These are phyloP conservation scores for Heteractis magnifica DNA, from an alignment of 92 coral and sea anemone species.

Conservation along the genomic window DNA sequence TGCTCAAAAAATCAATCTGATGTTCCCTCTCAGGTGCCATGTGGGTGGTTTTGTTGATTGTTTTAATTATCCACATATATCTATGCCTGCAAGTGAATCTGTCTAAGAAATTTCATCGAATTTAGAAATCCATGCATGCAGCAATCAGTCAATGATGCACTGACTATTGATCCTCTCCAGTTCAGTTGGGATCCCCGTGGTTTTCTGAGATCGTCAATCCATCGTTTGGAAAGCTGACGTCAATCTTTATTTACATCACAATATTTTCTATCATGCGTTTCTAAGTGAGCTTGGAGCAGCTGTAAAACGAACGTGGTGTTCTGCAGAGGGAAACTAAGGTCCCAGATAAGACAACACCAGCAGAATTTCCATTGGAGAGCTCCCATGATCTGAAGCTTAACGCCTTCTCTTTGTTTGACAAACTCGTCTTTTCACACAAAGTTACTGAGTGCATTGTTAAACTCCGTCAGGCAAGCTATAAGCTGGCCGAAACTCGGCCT, in stretches of 20 bases:
- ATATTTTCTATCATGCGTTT: neutral
- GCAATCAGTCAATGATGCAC: too few species aligned
- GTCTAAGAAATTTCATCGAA: too few species aligned
- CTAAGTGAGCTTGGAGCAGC: neutral
- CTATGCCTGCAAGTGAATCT: too few species aligned
- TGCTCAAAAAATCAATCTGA: neutral
- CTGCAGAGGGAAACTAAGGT: neutral
- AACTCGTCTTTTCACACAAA: conserved; percentile 51
- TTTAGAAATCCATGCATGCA: too few species aligned
- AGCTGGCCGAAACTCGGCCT: conserved; percentile 92
- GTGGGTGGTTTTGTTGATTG: neutral
- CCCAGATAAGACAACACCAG: neutral
- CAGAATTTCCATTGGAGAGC: neutral
- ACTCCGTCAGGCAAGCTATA: conserved; percentile 80
- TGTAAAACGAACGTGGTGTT: neutral
- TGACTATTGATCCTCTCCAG: too few species aligned
- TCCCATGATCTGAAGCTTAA: neutral
- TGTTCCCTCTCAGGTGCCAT: too few species aligned
- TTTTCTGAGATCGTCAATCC: neutral
- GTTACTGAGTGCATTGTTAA: conserved; percentile 87
- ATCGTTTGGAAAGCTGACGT: neutral
- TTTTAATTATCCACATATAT: too few species aligned
- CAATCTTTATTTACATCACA: neutral
- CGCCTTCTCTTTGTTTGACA: neutral
- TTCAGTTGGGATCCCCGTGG: neutral